These are phyloP conservation scores for Lasioglossum malachurum DNA, from an alignment of 2,888 invertebrate genomes.

Conservation along the genomic window DNA sequence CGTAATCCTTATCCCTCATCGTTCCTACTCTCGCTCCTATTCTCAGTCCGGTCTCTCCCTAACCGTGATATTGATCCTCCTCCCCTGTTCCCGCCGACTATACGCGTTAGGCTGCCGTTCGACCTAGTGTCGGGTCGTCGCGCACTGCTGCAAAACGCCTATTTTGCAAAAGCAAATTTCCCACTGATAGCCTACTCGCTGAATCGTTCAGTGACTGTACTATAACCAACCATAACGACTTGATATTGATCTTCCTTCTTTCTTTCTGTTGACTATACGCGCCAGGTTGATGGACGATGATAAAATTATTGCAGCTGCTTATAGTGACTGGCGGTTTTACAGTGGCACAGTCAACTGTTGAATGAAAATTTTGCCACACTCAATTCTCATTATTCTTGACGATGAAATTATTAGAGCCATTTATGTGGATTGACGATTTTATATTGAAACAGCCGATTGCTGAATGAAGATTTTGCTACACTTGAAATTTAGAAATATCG, in stretches of 20 bases:
- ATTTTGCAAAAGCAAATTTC: neutral
- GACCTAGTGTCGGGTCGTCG: slow-evolving; percentile 69
- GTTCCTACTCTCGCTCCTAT: slow-evolving; percentile 72
- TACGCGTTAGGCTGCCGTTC: slow-evolving; percentile 66
- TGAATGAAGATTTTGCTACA: too few relatives aligned
- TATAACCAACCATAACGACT: neutral
- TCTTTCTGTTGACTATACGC: neutral
- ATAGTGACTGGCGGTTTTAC: too few relatives aligned
- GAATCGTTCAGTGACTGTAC: neutral
- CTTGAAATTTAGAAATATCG: too few relatives aligned
- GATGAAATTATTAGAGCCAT: too few relatives aligned
- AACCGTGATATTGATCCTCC: slow-evolving; percentile 82
- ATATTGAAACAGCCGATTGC: too few relatives aligned
- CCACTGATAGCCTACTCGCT: neutral
- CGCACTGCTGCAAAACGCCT: slow-evolving; percentile 30
- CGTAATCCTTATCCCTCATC: slow-evolving; percentile 75
- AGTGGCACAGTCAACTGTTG: too few relatives aligned
- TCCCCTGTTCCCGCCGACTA: slow-evolving; percentile 67
- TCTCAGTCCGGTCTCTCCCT: slow-evolving; percentile 79
- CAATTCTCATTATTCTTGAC: neutral
- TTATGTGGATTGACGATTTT: too few relatives aligned
- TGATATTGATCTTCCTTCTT: neutral
- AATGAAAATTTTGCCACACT: neutral
- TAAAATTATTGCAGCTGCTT: neutral
- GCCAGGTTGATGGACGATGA: neutral